A percentile compares a stretch with the other conserved stretches of the same genome.
Conservation (phyloP, 2,113 vertebrate genomes). For the Nipponia nippon region DNA sequence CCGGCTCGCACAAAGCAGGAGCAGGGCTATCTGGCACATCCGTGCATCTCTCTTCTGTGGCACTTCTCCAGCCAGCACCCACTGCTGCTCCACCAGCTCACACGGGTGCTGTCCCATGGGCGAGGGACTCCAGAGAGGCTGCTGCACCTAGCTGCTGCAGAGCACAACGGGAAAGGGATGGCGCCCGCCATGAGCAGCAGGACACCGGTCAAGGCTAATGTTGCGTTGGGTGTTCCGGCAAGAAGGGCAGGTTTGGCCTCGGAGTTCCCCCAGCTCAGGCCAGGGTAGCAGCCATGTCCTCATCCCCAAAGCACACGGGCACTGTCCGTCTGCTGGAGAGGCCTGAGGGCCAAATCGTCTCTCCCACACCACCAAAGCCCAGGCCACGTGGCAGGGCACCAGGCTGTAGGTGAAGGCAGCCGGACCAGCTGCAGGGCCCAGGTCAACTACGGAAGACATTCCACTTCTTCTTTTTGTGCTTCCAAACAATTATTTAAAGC, state of each 20-base stretch:
- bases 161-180: not conserved
- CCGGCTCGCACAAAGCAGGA: not conserved
- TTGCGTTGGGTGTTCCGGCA: not conserved
- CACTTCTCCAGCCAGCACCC: not conserved
- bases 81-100: not conserved
- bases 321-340: not conserved
- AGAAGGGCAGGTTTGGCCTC: not conserved
- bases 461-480: not conserved
- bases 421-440: not conserved
- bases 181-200: not conserved
- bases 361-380: not conserved
- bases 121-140: not conserved
- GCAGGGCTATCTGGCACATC: not conserved
- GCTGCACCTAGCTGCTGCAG: not conserved
- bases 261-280: not conserved
- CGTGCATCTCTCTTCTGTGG: not conserved
- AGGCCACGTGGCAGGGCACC: no score
- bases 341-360: not conserved
- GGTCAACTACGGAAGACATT: not conserved
- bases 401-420: not conserved
- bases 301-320: not conserved
- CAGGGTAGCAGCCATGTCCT: not conserved
- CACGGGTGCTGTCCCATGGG: not conserved
- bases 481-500: not conserved
- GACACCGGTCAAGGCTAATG: not conserved